Evolutionary conservation across 2,888 invertebrate genomes (phyloP).

Genomic region (Cheilosia variabilis): DNA sequence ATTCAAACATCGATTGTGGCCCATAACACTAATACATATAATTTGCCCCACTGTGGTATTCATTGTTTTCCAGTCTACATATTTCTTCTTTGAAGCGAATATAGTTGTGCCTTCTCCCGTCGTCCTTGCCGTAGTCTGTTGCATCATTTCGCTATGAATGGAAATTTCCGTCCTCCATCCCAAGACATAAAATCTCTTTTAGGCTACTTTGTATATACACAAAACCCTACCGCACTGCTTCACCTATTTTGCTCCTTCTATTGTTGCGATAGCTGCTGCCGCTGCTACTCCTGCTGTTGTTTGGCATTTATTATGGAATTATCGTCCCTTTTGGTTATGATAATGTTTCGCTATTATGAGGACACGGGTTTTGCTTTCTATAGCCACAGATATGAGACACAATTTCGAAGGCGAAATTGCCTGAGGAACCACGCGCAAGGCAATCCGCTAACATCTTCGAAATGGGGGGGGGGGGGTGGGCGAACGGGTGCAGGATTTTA

Average conservation of each 20-base stretch:
- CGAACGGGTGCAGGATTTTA: slow-evolving; percentile 7
- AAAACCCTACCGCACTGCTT: background rate
- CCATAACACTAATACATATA: background rate
- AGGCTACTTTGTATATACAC: slow-evolving; percentile 28
- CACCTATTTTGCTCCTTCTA: slow-evolving; percentile 8
- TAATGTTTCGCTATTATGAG: slow-evolving; percentile 52
- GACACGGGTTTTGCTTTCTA: slow-evolving; percentile 50
- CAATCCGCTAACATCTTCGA: slow-evolving; percentile 54
- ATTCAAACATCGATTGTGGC: slow-evolving; percentile 29
- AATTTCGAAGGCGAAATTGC: slow-evolving; percentile 17
- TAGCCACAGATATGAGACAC: slow-evolving; percentile 25
- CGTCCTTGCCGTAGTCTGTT: slow-evolving; percentile 29
- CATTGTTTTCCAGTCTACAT: slow-evolving; percentile 16
- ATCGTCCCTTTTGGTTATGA: slow-evolving; percentile 55
- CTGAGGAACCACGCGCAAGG: slow-evolving; percentile 7
- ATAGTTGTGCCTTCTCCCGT: slow-evolving; percentile 7
- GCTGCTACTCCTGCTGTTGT: slow-evolving; percentile 51
- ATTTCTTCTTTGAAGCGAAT: background rate
- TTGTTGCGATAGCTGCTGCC: slow-evolving; percentile 35
- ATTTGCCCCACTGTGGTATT: slow-evolving; percentile 1
- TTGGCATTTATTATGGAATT: slow-evolving; percentile 66
- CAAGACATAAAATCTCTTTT: slow-evolving; percentile 15
- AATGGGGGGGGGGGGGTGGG: no score
- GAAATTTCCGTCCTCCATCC: background rate
- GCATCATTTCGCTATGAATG: slow-evolving; percentile 17